Base-by-base conservation (phyloP, 2,113 vertebrate genomes). In the Anseranas semipalmata region DNA sequence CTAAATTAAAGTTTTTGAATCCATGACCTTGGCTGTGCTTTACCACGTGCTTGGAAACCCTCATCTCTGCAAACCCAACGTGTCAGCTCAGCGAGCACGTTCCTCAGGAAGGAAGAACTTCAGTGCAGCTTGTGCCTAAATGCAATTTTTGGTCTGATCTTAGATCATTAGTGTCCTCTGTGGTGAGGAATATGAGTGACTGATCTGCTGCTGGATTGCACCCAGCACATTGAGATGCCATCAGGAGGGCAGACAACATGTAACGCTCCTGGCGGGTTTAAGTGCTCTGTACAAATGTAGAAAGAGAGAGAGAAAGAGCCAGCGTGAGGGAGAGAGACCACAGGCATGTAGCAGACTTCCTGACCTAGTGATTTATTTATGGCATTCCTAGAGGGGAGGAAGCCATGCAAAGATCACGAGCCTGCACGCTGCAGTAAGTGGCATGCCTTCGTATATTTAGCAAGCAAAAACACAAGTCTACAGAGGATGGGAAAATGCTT, bases 281-380 rank as follows among this genome's bases (percentile, higher is more conserved):
- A 93, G 46, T 52, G 72, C 46, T 76, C 68, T 35, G 63, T 33
- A 60, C 77, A 80, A 70, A 82, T 3, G 16, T 11, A 73, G 65
- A 19, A 81, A 62, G 50, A 78, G 50, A 76, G 41, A 50, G 66
- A 59, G 75, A 75, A 93, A 62, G 70, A 82, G 37, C 8, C 52
- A 53, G 53, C 1, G 12, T 0, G 27, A 74, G 46, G 33, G 80
- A 92, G 93, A 94, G 66, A 56, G 77, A 94, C 93, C 89, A 95
- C 62, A 73, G 81, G 71, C 74, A 7, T 79, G 84, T 37, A 95
- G 14, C 60, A 95, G 89, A 70, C 84, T 95, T 88, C 78, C 94
- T 71, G 91, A 85, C 89, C 91, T 63, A 30, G 77, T 95, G 95
- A 87, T 96, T 96, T 96, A 96, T 97, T 97, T 94, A 91, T 93